Evolutionary conservation across 2,797 vertebrate genomes (phyloP).

Genomic region (Poecile montanus): DNA sequence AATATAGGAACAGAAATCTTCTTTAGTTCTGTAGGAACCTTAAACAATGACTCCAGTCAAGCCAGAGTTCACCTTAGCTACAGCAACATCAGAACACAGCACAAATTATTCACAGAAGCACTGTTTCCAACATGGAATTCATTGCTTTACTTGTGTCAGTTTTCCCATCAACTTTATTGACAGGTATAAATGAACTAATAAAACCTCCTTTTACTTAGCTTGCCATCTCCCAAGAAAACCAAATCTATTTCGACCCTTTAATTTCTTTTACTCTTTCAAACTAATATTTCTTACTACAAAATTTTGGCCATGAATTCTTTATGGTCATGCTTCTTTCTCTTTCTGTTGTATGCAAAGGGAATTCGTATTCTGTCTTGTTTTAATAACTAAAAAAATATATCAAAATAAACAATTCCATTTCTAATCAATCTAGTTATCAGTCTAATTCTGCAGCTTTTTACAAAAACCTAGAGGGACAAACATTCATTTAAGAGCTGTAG

Average conservation of each 20-base stretch:
- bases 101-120: not conserved
- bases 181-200: not conserved
- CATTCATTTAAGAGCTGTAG: not conserved
- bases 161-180: not conserved
- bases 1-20: not conserved
- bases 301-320: not conserved
- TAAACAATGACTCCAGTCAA: not conserved
- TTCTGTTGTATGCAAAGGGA: not conserved
- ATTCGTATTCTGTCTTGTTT: not conserved
- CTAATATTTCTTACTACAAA: not conserved
- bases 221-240: not conserved
- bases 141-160: not conserved
- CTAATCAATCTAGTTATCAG: not conserved
- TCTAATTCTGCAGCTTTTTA: not conserved
- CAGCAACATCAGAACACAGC: not conserved
- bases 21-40: not conserved
- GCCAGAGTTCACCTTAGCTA: not conserved
- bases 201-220: not conserved
- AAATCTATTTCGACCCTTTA: fast-evolving
- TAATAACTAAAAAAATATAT: not conserved
- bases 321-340: not conserved
- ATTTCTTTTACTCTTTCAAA: not conserved
- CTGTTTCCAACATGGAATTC: not conserved
- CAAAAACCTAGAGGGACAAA: not conserved
- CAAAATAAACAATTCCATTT: not conserved